Conservation (phyloP, 2,113 vertebrate genomes). For the Crotophaga sulcirostris region DNA sequence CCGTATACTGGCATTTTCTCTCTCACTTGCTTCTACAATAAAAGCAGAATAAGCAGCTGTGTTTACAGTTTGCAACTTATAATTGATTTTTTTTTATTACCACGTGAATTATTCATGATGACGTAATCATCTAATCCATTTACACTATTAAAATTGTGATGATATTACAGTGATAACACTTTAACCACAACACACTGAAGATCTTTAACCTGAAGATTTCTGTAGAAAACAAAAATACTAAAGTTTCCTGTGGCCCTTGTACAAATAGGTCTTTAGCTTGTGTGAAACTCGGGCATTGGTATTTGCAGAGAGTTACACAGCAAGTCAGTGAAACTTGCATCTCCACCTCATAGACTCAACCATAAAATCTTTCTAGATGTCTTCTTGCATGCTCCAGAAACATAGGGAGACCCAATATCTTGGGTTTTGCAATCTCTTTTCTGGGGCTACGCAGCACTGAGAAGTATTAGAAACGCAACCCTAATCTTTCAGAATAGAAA, state of each 20-base stretch:
- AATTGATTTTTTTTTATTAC: neutral
- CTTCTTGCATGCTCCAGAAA: neutral
- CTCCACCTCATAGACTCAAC: neutral
- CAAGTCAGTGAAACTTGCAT: neutral
- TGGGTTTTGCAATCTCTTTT: neutral
- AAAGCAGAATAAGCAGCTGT: conserved; percentile 15
- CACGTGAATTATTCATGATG: neutral
- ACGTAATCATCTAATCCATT: neutral
- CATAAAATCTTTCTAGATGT: neutral
- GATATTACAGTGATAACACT: neutral
- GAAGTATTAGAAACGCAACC: neutral
- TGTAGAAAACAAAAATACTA: neutral
- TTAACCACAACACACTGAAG: neutral
- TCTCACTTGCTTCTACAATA: neutral
- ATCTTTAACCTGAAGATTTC: neutral
- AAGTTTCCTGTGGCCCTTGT: neutral
- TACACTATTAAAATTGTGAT: neutral
- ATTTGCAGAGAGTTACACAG: neutral
- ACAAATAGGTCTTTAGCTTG: neutral
- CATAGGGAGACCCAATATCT: fast-evolving
- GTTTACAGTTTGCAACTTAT: neutral
- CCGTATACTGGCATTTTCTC: neutral
- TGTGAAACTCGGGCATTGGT: neutral
- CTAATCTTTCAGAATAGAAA: neutral
- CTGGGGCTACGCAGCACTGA: neutral